Conservation (phyloP, 2,888 invertebrate species). For the Steinernema carpocapsae region DNA sequence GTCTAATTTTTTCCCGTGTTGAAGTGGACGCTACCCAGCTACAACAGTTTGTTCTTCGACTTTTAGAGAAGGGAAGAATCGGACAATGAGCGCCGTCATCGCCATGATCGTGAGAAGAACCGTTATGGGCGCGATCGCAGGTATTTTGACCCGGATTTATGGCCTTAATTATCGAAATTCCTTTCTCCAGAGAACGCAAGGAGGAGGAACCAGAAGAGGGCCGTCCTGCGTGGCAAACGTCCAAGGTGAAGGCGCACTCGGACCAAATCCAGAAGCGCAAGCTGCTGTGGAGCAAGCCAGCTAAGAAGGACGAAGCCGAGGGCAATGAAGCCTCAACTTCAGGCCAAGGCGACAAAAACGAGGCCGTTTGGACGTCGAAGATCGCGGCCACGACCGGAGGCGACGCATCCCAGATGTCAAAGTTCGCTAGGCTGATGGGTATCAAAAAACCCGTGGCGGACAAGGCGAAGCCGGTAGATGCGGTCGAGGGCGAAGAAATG, state of each 20-base stretch:
- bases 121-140: slow-evolving; percentile 3
- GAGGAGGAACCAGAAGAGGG: slow-evolving; percentile 17
- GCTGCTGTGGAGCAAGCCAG: slow-evolving; percentile 27
- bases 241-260: neutral
- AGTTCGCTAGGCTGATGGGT: slow-evolving; percentile 47
- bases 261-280: slow-evolving; percentile 33
- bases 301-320: slow-evolving; percentile 11
- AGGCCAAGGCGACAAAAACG: slow-evolving; percentile 41
- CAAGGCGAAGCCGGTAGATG: neutral
- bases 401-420: slow-evolving; percentile 47
- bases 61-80: slow-evolving; percentile 18
- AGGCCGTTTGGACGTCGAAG: slow-evolving; percentile 51
- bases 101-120: slow-evolving; percentile 6
- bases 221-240: slow-evolving; percentile 5
- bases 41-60: slow-evolving; percentile 30
- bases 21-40: slow-evolving; percentile 28
- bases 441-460: slow-evolving; percentile 26
- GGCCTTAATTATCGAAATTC: neutral
- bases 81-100: slow-evolving; percentile 1
- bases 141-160: neutral
- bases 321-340: slow-evolving; percentile 31
- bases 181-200: slow-evolving; percentile 40
- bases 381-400: slow-evolving; percentile 52
- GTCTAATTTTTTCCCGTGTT: slow-evolving; percentile 16
- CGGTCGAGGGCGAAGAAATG: slow-evolving; percentile 31